Base-by-base conservation (phyloP, 2,797 vertebrate genomes). In the Tamandua tetradactyla region DNA sequence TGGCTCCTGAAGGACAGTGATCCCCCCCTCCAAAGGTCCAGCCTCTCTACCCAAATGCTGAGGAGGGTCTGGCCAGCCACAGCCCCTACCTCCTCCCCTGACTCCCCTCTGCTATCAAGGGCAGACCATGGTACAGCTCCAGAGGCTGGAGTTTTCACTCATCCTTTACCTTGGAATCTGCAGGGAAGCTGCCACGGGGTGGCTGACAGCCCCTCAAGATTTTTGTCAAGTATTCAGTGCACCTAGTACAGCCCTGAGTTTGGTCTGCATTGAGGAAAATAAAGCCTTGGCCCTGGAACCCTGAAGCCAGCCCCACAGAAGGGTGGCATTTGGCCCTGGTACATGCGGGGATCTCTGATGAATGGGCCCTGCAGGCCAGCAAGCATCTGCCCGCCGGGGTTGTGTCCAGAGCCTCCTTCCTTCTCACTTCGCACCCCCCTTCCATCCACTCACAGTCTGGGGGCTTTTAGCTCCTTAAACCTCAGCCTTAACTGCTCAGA, bases 131-230 rank as follows among this genome's bases (percentile, higher is more conserved):
- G 6, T 20, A 20, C 49, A 13, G 57, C 11, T 20, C 61, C 20
- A 17, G 37, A 18, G 0, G 4, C 17, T 55, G 37, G 66, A n/a
- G 68, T 25, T 20, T 25, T 20, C 32, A 40, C 7, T 2, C 20
- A 71, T 40, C 35, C 18, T 35, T 14, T 49, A 32, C 6, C n/a
- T 27, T 52, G 22, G 42, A 15, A 13, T 27, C 47, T 64, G 57
- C 27, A 42, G 11, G 37, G 15, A 23, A 5, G 32, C 61, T 3
- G 7, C 35, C 52, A 14, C 7, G 1, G 20, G 5, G 7, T 22
- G n/a, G 12, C 18, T 30, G 35, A 1, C 20, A 18, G 23, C 18
- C 12, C n/a, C 5, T 11, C 61, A 42, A 15, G 0, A 30, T 10
- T 23, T 44, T 35, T 44, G 23, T 30, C 32, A 27, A 11, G 25